Evolutionary conservation across 2,797 vertebrate genomes (phyloP), one percentile per base, ranked within the genome.

Genomic region (Columba guinea): DNA sequence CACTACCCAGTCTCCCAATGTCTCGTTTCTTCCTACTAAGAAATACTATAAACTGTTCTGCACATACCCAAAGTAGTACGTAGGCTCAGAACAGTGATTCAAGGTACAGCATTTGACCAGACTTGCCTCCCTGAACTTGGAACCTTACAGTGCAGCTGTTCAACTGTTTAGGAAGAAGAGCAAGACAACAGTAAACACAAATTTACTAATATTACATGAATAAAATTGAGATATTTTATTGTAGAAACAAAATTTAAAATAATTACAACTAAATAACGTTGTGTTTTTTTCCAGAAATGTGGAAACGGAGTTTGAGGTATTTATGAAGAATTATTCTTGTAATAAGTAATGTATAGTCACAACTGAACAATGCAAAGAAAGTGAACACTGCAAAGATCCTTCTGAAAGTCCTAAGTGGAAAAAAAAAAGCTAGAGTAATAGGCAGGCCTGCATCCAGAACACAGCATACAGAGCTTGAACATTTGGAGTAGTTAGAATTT

Each of bases 261-360:
- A 81, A 44, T 14, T 62, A 70, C 26, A 7, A 90, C 71, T 30
- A 28, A 13, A 74, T 68, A 35, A 39, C 1, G 7, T 15, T 15
- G 2, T 0, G 0, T 11, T 62, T 56, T 56, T 13, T 52, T 94
- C 41, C 80, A 69, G 56, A 76, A 48, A 62, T 1, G 3, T 34
- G 13, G 46, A 49, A 87, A 86, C 5, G 14, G 2, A 2, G 5
- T 35, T 75, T 81, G 67, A 78, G 3, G 13, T 39, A 71, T 26
- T 73, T 62, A 69, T 7, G 17, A 82, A 65, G n/a, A 79, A 28
- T 15, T 69, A 14, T 12, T 78, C 16, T 59, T 78, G 46, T n/a
- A 74, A 78, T 5, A 58, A 73, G 23, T 56, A 90, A 69, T 5
- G 8, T 4, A 49, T 1, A 84, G 35, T 52, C 48, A 64, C 41